Percentiles rank a stretch among this genome's conserved stretches.
Conservation (phyloP, 2,797 vertebrate genomes). For the Alosa sapidissima region DNA sequence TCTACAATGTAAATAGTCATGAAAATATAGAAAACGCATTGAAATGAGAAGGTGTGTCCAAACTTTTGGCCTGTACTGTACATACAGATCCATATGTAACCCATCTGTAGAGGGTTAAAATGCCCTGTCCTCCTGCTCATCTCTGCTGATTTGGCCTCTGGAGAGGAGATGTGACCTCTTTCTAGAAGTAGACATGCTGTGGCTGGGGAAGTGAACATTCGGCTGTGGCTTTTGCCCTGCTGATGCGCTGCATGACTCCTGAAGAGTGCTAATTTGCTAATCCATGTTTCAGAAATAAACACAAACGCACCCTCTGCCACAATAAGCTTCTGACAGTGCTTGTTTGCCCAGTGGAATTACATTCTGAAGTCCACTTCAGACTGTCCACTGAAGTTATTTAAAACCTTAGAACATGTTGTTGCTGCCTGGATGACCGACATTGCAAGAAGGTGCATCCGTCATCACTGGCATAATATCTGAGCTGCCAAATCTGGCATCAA, state of each 20-base stretch:
- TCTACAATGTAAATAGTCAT: too few species aligned
- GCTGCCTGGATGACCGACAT: background rate
- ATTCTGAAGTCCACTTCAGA: background rate
- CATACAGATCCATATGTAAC: background rate
- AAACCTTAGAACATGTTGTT: background rate
- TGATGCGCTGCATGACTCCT: background rate
- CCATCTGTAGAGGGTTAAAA: background rate
- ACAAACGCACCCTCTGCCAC: background rate
- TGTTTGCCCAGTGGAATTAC: background rate
- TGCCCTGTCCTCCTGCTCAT: background rate
- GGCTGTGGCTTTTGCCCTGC: background rate
- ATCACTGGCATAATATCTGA: background rate
- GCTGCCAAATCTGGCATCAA: constrained; percentile 3
- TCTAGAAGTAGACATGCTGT: background rate
- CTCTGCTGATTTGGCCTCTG: background rate
- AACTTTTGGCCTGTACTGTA: too few species aligned
- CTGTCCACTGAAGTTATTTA: constrained; percentile 6
- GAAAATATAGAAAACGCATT: too few species aligned
- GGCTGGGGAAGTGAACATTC: background rate
- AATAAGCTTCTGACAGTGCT: background rate
- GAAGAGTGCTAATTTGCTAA: background rate
- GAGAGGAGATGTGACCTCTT: background rate
- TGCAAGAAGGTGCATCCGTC: background rate
- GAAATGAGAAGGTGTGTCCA: too few species aligned
- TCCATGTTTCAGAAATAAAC: background rate